Evolutionary conservation across 2,113 vertebrate genomes (phyloP), one percentile per base, ranked within the genome.

Genomic region (Cygnus atratus): DNA sequence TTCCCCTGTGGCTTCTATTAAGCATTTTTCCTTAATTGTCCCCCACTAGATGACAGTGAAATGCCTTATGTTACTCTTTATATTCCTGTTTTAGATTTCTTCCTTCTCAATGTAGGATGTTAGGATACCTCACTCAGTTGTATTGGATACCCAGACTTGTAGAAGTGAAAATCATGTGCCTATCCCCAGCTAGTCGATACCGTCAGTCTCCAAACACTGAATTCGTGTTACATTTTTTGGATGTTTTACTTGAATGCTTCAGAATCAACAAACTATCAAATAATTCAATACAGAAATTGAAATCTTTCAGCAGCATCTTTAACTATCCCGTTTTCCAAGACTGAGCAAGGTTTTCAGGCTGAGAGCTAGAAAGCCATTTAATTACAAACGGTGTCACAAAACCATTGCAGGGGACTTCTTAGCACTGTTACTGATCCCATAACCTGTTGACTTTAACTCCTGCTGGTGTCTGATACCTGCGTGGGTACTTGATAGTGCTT

Each of bases 141-240:
- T 89, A 52, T 44, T 57, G 61, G 37, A 21, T 19, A 9, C 39
- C 13, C 22, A 26, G 26, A 52, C 61, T 57, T 39, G 0, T 12
- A 41, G 46, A 25, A 57, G 6, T 24, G 18, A 21, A 65, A 39
- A 4, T 14, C 14, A 0, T 0, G 1, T 46, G 5, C 20, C 43
- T 4, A 0, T 37, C 44, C 41, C 15, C 28, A 12, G 12, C 0
- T 9, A 7, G 21, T n/a, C 18, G 31, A 1, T 29, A 1, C 5
- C 22, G 25, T 22, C 71, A 52, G 48, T 48, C 48, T 39, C 22
- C 6, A 7, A 35, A 13, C 19, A 2, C 77, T 46, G 73, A 18
- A 6, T 8, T 24, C 25, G 13, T 13, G 0, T 3, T 43, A 4
- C 8, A 7, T 10, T 33, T 58, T 8, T 19, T 39, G 25, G 20